Evolutionary conservation across 2,113 vertebrate species (phyloP).

Genomic region (Lipotes vexillifer): DNA sequence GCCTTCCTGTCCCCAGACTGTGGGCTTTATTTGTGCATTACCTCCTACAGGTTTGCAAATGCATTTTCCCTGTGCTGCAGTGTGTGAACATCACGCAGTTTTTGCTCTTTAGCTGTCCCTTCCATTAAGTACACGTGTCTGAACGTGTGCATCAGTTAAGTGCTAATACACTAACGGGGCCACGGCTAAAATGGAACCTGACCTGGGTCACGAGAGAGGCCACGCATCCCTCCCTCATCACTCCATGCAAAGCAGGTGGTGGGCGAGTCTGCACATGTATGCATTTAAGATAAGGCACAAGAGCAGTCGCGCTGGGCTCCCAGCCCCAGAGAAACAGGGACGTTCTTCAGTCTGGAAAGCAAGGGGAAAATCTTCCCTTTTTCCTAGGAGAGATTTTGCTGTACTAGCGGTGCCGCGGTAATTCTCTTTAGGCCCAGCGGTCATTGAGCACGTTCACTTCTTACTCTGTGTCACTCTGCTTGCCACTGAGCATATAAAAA

Average conservation of each 20-base stretch:
- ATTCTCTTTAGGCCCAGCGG: neutral
- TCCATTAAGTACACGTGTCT: neutral
- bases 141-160: neutral
- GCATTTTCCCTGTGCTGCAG: neutral
- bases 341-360: neutral
- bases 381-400: neutral
- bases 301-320: neutral
- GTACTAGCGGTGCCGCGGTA: fast-evolving
- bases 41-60: slow-evolving; percentile 37
- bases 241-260: neutral
- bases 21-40: neutral
- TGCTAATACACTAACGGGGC: neutral
- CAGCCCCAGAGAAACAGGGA: neutral
- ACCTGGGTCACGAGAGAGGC: neutral
- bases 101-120: neutral
- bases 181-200: neutral
- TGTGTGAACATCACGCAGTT: neutral
- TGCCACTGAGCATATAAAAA: neutral
- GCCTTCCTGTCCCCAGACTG: neutral
- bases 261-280: slow-evolving; percentile 19
- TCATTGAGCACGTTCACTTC: neutral
- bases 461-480: neutral
- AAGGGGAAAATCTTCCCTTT: neutral
- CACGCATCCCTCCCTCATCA: neutral
- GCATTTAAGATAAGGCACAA: fast-evolving